Evolutionary conservation across 2,797 vertebrate genomes (phyloP), one percentile per base, ranked within the genome.

Genomic region (Manis crassicaudata): DNA sequence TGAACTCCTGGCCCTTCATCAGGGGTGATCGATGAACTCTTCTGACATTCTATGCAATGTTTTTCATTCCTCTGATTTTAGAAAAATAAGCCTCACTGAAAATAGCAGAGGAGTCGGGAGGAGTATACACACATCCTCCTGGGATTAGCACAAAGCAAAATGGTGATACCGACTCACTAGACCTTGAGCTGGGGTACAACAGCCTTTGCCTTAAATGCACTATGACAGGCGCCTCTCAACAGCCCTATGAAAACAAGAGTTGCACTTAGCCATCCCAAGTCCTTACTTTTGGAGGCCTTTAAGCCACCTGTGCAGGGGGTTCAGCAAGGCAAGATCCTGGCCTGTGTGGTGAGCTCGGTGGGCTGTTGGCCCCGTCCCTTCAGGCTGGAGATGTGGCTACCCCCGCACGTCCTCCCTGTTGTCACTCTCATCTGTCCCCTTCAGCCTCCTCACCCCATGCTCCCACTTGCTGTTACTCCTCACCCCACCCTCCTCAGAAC

Each of bases 11-110:
- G 68, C 81, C 83, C 83, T 93, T 52, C 77, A 23, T 13, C 90
- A 89, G 80, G 60, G 37, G 25, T 23, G 29, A 60, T 68, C 58
- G 18, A 0, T 40, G 93, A 83, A 46, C 75, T 65, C 13, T 13
- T 37, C 76, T 29, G 63, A 77, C 96, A 81, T 88, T 97, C 97
- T 98, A 93, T 98, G 98, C 97, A 97, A 95, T 97, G 70, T 85
- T 90, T 92, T 95, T 90, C 80, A 79, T 84, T 73, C 82, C 94
- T 92, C 14, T 95, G 95, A 56, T 83, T 95, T 97, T 40, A 70
- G 32, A 65, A 75, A 87, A 95, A 92, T 70, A 62, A 12, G 6
- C 5, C 93, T 97, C 95, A 62, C 79, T 82, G 0, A 89, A 90
- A 94, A 32, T 3, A 63, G 63, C 32, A 52, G 93, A 50, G 79